Percentiles rank a stretch among this genome's conserved stretches.
Conservation (phyloP, 2,113 vertebrate species). For the Hydrochoerus hydrochaeris region DNA sequence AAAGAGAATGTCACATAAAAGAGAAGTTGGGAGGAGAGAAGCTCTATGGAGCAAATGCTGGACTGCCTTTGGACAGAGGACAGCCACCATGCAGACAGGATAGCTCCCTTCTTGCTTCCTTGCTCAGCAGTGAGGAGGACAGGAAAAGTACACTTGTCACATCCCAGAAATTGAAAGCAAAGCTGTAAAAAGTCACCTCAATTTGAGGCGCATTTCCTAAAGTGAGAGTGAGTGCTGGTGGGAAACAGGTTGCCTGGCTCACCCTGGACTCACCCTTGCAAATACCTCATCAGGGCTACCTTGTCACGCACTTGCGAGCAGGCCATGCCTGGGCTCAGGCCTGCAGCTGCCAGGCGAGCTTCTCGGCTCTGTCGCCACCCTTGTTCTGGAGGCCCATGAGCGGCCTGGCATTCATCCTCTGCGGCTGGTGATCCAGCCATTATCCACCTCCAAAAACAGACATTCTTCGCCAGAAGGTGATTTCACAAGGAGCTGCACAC, state of each 20-base stretch:
- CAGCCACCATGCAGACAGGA: not conserved
- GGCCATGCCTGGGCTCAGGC: not conserved
- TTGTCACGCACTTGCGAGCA: not conserved
- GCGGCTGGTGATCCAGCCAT: not conserved
- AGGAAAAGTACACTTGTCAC: not conserved
- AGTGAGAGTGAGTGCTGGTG: not conserved
- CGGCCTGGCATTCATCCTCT: not conserved
- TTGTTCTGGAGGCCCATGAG: not conserved
- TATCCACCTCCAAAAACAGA: not conserved
- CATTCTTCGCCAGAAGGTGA: not conserved
- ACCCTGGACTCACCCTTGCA: too few relatives aligned
- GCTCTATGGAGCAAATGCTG: not conserved
- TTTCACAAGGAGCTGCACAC: not conserved
- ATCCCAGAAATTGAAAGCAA: too few relatives aligned
- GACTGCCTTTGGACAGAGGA: not conserved
- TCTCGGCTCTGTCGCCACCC: rapidly evolving
- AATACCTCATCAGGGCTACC: not conserved
- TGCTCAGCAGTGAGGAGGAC: not conserved
- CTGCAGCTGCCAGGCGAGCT: rapidly evolving
- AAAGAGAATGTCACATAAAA: not conserved
- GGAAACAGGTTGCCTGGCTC: not conserved
- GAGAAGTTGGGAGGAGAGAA: not conserved
- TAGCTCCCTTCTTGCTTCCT: not conserved
- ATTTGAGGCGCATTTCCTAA: not conserved
- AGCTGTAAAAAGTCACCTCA: not conserved